Conservation (phyloP, 2,797 vertebrate species). For the Crocidura indochinensis region DNA sequence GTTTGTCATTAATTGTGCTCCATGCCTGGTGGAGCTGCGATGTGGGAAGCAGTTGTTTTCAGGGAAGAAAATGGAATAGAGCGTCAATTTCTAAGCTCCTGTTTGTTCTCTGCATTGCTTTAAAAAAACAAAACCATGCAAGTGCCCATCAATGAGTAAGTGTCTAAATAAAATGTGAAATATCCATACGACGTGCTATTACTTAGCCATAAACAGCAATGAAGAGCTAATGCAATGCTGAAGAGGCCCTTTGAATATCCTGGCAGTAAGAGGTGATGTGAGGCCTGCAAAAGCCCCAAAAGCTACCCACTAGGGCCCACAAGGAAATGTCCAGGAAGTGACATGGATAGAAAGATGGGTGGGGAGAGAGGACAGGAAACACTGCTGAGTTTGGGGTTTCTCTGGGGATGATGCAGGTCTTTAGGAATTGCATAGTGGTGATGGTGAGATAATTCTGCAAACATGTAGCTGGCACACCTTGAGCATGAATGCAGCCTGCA, state of each 20-base stretch:
- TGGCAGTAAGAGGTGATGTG: not conserved
- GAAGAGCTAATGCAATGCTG: not conserved
- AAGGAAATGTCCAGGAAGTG: not conserved
- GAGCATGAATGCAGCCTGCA: not conserved
- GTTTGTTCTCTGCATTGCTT: conserved; percentile 24
- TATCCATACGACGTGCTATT: not conserved
- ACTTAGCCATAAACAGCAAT: not conserved
- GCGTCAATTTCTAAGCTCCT: conserved; percentile 26
- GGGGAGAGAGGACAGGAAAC: not conserved
- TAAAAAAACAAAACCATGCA: conserved; percentile 20
- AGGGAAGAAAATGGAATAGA: conserved; percentile 15
- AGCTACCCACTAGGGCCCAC: too few species aligned
- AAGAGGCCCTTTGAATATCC: not conserved
- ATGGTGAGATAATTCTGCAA: not conserved
- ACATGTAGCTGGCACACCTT: not conserved
- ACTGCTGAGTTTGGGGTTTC: not conserved
- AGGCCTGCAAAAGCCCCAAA: not conserved
- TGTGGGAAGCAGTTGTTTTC: conserved; percentile 38
- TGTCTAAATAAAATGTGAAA: not conserved
- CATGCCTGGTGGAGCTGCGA: not conserved
- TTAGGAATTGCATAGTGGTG: conserved; percentile 23
- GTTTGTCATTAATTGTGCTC: not conserved
- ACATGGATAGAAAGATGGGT: not conserved
- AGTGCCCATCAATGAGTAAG: conserved; percentile 11
- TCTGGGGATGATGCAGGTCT: not conserved